A percentile compares a stretch with the other conserved stretches of the same genome.
Conservation (phyloP, 2,797 vertebrate genomes). For the Benthosema pterotum region DNA sequence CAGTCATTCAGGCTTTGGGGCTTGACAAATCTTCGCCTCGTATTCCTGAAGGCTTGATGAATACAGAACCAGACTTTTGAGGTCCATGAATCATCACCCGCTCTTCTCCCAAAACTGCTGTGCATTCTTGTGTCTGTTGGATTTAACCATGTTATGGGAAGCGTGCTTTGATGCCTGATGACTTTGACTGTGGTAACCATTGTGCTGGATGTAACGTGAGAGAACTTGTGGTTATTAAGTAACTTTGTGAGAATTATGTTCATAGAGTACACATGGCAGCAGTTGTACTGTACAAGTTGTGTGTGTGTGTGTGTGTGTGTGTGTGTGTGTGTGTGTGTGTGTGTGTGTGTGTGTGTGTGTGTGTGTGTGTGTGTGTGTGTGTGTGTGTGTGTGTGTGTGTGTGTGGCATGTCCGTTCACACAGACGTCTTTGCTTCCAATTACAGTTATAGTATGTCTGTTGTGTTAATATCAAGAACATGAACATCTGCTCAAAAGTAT, state of each 20-base stretch:
- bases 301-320: too few relatives aligned
- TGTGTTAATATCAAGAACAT: too few relatives aligned
- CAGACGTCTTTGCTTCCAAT: neutral
- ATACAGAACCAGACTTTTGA: conserved; percentile 7
- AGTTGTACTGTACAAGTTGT: too few relatives aligned
- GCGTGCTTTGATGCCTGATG: conserved; percentile 35
- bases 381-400: too few relatives aligned
- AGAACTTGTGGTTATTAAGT: conserved; percentile 46
- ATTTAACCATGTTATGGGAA: conserved; percentile 39
- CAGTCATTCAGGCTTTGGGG: too few relatives aligned
- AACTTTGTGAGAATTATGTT: conserved; percentile 44
- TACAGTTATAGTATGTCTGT: too few relatives aligned
- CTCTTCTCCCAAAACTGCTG: conserved; percentile 14
- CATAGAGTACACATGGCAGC: conserved; percentile 43
- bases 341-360: too few relatives aligned
- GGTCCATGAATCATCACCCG: conserved; percentile 27
- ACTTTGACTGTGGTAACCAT: conserved; percentile 31
- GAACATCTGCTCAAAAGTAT: too few relatives aligned
- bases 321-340: too few relatives aligned
- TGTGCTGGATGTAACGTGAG: conserved; percentile 34
- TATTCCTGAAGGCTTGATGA: conserved; percentile 7
- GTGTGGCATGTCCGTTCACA: neutral
- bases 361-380: too few relatives aligned
- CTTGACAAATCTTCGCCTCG: too few relatives aligned
- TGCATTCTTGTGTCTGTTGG: conserved; percentile 16